Evolutionary conservation across 2,113 vertebrate genomes (phyloP).

Genomic region (Telmatochromis sp.): DNA sequence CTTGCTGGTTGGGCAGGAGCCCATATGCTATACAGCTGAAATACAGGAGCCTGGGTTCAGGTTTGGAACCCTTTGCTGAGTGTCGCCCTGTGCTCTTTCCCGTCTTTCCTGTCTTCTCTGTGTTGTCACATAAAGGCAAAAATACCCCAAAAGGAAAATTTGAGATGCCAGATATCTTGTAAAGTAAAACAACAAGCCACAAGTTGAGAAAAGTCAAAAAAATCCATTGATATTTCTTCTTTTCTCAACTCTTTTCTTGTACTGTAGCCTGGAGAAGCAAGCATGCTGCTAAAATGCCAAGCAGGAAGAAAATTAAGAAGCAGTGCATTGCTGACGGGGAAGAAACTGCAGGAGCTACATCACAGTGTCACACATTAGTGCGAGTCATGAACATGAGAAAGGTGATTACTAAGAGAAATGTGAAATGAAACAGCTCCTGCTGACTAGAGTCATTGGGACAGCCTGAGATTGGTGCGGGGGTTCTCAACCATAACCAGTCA

Average conservation of each 20-base stretch:
- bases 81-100: not conserved
- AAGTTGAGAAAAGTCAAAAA: not conserved
- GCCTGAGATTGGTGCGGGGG: not conserved
- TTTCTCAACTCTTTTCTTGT: not conserved
- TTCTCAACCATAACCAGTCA: not conserved
- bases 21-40: not conserved
- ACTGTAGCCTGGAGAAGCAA: not conserved
- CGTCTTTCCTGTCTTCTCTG: not conserved
- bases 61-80: not conserved
- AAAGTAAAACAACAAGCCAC: not conserved
- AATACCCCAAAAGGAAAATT: not conserved
- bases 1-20: not conserved
- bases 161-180: not conserved
- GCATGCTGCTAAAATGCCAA: not conserved
- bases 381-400: not conserved
- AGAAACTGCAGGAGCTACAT: not conserved
- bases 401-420: not conserved
- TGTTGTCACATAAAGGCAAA: not conserved
- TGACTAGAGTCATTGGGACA: not conserved
- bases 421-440: not conserved
- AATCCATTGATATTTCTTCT: not conserved
- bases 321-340: not conserved
- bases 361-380: not conserved
- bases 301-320: not conserved
- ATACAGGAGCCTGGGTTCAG: not conserved